These are phyloP conservation scores for Zalophus californianus DNA, from an alignment of 2,797 vertebrate species.

Conservation along the genomic window DNA sequence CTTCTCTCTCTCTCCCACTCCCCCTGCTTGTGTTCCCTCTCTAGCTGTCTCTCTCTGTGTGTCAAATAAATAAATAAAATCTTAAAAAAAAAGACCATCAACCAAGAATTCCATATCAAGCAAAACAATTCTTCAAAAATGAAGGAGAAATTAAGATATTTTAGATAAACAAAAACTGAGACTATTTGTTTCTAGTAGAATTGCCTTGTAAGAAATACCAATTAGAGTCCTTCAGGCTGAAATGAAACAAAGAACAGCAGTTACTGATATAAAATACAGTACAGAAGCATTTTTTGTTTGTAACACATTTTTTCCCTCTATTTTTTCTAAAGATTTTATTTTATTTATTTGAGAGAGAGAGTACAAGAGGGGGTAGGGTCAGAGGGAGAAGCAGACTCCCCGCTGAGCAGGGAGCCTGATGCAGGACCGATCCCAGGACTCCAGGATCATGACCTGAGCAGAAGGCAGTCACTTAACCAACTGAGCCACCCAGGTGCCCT, in stretches of 20 bases:
- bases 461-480: too few species aligned
- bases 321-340: too few species aligned
- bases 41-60: too few species aligned
- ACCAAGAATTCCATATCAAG: background rate
- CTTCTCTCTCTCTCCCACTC: too few species aligned
- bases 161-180: background rate
- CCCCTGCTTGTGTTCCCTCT: too few species aligned
- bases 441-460: too few species aligned
- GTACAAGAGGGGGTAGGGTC: too few species aligned
- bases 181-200: background rate
- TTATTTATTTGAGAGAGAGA: too few species aligned
- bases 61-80: too few species aligned
- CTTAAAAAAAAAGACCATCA: background rate
- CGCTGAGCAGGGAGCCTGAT: too few species aligned
- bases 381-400: too few species aligned
- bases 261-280: background rate
- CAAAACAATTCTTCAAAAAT: background rate
- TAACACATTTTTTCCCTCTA: background rate
- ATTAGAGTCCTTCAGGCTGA: background rate
- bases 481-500: background rate
- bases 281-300: background rate
- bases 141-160: background rate
- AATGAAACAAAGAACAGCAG: background rate
- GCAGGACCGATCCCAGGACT: too few species aligned
- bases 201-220: background rate